Percentiles rank a stretch among this genome's conserved stretches.
Conservation (phyloP, 2,113 vertebrate genomes). For the Strix aluco region DNA sequence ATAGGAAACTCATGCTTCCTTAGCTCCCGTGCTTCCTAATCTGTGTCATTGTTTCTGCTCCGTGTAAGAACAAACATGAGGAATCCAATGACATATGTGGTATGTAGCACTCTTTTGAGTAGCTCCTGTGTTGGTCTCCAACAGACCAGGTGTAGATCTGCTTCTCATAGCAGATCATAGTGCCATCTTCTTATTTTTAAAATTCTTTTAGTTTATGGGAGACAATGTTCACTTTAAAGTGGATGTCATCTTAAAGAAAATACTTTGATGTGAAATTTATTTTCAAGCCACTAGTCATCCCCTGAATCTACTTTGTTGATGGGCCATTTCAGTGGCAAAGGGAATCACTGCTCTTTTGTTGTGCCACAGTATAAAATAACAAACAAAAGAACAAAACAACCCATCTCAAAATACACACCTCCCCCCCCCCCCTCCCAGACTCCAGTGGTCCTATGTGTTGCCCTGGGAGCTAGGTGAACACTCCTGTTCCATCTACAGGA, state of each 20-base stretch:
- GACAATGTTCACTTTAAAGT: not conserved
- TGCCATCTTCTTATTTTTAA: not conserved
- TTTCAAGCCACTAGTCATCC: not conserved
- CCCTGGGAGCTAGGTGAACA: not conserved
- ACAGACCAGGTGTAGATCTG: not conserved
- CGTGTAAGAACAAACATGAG: accelerated
- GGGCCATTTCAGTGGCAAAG: not conserved
- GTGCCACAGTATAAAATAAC: not conserved
- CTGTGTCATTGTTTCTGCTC: not conserved
- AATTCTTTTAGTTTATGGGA: not conserved
- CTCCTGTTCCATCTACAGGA: not conserved
- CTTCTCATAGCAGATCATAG: not conserved
- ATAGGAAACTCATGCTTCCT: not conserved
- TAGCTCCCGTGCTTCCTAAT: not conserved
- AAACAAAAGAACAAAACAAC: not conserved
- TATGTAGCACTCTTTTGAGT: not conserved
- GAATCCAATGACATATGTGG: not conserved
- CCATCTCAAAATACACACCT: not conserved
- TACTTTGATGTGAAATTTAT: not conserved
- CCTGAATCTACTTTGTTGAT: not conserved
- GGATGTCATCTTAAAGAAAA: not conserved
- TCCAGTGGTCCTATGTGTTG: not conserved
- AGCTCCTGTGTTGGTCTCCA: not conserved
- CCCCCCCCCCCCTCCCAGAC: accelerated
- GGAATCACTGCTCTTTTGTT: not conserved